Conservation (phyloP, 2,113 vertebrate genomes). For the Eurypyga helias region DNA sequence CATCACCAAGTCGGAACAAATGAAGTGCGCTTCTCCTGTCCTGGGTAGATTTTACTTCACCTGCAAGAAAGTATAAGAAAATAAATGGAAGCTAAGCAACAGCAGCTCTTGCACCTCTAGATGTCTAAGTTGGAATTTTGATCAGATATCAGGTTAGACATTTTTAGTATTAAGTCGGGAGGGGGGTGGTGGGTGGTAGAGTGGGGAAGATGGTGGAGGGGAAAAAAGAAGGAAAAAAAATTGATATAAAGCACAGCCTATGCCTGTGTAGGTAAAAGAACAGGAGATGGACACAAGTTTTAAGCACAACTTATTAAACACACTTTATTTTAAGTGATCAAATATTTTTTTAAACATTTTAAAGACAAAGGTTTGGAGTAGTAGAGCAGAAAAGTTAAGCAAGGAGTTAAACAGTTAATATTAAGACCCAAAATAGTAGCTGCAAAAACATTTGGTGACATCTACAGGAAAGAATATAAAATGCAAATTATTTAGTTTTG, state of each 20-base stretch:
- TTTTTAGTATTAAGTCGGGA: not conserved
- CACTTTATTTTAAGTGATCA: not conserved
- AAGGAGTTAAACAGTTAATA: not conserved
- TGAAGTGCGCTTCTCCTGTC: constrained; percentile 90
- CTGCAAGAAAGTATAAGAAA: constrained; percentile 63
- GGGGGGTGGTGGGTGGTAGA: rapidly evolving
- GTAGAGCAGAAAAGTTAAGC: not conserved
- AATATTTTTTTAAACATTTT: not conserved
- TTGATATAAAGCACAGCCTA: not conserved
- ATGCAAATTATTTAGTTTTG: not conserved
- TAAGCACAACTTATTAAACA: not conserved
- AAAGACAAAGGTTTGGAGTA: not conserved
- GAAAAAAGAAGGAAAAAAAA: not conserved
- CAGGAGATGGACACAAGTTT: not conserved
- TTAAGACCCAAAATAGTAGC: not conserved
- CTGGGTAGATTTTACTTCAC: constrained; percentile 90
- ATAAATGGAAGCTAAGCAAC: not conserved
- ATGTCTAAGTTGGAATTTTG: not conserved
- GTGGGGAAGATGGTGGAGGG: rapidly evolving
- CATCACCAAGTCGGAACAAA: constrained; percentile 92
- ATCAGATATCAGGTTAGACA: not conserved
- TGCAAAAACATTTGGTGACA: constrained; percentile 14
- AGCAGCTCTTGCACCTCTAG: not conserved
- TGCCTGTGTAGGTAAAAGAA: not conserved
- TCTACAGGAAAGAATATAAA: constrained; percentile 29